Evolutionary conservation across 2,113 vertebrate species (phyloP), one percentile per base, ranked within the genome.

Genomic region (Tachuris rubrigastra): DNA sequence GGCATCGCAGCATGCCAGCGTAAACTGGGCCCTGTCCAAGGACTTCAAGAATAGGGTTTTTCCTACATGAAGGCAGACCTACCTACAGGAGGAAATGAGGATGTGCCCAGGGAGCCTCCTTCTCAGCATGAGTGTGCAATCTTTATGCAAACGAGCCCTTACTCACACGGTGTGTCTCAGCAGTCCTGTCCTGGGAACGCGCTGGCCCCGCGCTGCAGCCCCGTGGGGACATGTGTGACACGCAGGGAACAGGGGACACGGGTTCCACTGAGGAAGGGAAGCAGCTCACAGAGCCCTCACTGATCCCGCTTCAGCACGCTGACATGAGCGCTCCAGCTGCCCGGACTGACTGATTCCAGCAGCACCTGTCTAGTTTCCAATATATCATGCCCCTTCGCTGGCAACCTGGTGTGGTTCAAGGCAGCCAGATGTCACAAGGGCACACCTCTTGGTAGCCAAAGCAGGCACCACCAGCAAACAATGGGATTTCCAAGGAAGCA

Each of bases 401-500:
- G 50, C 49, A n/a, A 6, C 28, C 9, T 1, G 13, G 83, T 11
- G 8, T 31, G 12, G 69, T 12, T 37, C 12, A n/a, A 84, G 66
- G 79, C 60, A 71, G 84, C 41, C 4, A 20, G 0, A 60, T 46
- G 23, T 96, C 94, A 95, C 2, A 2, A 75, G 79, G 85, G 42
- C 81, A 52, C 63, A 25, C 77, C 77, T 4, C 35, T 42, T 1
- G 8, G 67, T 16, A 81, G 88, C 35, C 85, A 60, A 60, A 62
- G 53, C 83, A 79, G 67, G 85, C 79, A 67, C 60, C 46, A 14
- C 41, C 68, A 49, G 77, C 80, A 55, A 93, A 94, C 95, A 96
- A 95, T 93, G 85, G 87, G 30, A 95, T 96, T 96, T 91, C 95
- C 93, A 93, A 93, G 81, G 90, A 71, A 80, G 94, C 87, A 60